These are phyloP conservation scores for Suricata suricatta DNA, from an alignment of 2,113 vertebrate species.

Conservation along the genomic window DNA sequence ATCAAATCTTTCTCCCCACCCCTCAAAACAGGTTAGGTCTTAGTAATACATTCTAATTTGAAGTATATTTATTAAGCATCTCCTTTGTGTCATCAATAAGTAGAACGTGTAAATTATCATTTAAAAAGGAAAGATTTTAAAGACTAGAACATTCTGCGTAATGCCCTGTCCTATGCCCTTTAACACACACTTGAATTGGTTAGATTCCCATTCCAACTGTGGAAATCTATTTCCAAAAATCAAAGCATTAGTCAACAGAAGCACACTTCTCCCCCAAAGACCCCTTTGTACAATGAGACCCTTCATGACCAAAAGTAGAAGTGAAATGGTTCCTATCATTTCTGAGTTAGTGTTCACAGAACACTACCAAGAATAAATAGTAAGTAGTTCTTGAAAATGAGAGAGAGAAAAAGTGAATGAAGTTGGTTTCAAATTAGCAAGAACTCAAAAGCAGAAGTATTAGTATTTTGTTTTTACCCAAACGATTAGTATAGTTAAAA, in stretches of 20 bases:
- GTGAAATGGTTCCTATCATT: constrained; percentile 35
- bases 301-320: constrained; percentile 24
- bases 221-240: constrained; percentile 51
- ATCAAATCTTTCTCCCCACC: neutral
- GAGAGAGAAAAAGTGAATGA: neutral
- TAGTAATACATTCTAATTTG: constrained; percentile 4
- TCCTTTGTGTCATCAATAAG: neutral
- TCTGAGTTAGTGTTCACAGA: neutral
- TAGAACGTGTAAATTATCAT: neutral
- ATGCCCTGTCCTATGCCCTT: neutral
- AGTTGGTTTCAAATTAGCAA: constrained; percentile 11
- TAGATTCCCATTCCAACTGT: constrained; percentile 15
- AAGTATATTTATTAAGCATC: constrained; percentile 34
- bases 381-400: neutral
- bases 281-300: neutral
- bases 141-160: neutral
- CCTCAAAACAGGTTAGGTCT: neutral
- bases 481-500: neutral
- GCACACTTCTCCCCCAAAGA: constrained; percentile 53
- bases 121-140: constrained; percentile 48
- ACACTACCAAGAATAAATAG: neutral
- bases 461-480: constrained; percentile 39
- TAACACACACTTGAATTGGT: neutral
- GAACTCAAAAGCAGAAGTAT: neutral
- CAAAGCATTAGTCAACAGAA: constrained; percentile 15